A percentile compares a stretch with the other conserved stretches of the same genome.
phyloP scores from a whole-genome alignment of 2,113 vertebrate genomes.

The Upupa epops region DNA sequence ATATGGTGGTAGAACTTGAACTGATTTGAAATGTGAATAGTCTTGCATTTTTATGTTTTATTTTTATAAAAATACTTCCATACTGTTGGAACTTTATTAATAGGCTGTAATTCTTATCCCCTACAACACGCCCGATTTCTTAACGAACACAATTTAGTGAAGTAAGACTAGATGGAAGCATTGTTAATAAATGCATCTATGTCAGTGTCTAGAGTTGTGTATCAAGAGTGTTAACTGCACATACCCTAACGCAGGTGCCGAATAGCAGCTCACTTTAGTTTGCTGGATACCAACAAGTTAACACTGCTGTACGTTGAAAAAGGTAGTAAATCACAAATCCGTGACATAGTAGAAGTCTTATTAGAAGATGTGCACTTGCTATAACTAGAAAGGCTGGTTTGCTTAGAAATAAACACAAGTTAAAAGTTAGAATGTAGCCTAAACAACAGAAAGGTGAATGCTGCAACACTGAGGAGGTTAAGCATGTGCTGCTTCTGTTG shows the following conservation, averaged over 20 bases:
- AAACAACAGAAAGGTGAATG: conserved; percentile 32
- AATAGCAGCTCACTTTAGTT: background rate
- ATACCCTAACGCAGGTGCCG: background rate
- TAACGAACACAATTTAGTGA: conserved; percentile 5
- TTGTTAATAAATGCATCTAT: conserved; percentile 34
- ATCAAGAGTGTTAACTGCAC: background rate
- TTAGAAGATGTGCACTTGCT: conserved; percentile 62
- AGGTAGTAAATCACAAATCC: conserved; percentile 11
- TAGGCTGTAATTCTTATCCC: conserved; percentile 36
- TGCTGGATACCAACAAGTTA: background rate
- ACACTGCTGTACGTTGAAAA: conserved; percentile 22
- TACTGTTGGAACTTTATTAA: conserved; percentile 25
- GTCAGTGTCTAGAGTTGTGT: conserved; percentile 17
- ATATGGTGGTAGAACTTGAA: conserved; percentile 64
- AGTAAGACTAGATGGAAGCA: conserved; percentile 15
- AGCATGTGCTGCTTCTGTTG: conserved; percentile 60
- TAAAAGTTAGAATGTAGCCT: conserved; percentile 27
- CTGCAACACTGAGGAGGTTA: background rate
- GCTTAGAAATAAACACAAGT: conserved; percentile 25
- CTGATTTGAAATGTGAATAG: conserved; percentile 69
- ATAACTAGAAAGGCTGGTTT: conserved; percentile 43
- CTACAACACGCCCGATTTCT: background rate
- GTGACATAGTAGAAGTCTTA: conserved; percentile 10
- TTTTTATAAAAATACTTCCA: conserved; percentile 54
- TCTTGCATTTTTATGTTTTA: background rate